phyloP scores from a whole-genome alignment of 2,888 invertebrate species.

The Elegia similella region DNA sequence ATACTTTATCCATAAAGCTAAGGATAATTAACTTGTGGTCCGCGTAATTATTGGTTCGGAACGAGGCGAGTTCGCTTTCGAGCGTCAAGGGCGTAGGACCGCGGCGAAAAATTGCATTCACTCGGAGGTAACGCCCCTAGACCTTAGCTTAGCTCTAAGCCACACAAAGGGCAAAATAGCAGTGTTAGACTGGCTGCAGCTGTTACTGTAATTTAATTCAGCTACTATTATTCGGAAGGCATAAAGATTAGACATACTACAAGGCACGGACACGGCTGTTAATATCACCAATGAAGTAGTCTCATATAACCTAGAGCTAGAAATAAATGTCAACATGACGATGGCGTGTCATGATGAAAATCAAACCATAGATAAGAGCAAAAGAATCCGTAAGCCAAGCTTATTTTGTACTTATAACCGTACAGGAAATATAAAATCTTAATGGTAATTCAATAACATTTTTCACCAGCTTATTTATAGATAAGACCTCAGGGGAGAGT shows the following conservation, averaged over 20 bases:
- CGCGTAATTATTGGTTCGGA: conserved; percentile 8
- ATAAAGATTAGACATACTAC: no score
- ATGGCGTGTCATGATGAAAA: no score
- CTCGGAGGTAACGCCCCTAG: conserved; percentile 30
- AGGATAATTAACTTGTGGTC: conserved; percentile 2
- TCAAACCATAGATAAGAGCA: no score
- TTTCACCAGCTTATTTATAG: background rate
- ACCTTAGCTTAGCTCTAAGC: conserved; percentile 21
- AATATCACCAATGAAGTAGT: no score
- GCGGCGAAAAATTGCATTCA: conserved; percentile 41
- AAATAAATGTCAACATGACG: no score
- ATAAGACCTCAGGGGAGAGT: background rate
- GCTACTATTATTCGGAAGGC: no score
- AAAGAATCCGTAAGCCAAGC: no score
- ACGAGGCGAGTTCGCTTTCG: conserved; percentile 31
- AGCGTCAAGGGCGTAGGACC: conserved; percentile 52
- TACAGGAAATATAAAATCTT: background rate
- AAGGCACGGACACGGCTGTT: no score
- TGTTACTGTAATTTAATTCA: no score
- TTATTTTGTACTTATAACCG: background rate
- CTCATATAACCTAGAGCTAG: no score
- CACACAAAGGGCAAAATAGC: background rate
- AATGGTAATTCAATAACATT: background rate
- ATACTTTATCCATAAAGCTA: background rate
- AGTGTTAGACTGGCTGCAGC: background rate